Percentiles rank a stretch among this genome's conserved stretches.
Evolutionary conservation across 30 jellyfish, hydroid and myxozoan species (phyloP).

Genomic region (Aurelia sp.): DNA sequence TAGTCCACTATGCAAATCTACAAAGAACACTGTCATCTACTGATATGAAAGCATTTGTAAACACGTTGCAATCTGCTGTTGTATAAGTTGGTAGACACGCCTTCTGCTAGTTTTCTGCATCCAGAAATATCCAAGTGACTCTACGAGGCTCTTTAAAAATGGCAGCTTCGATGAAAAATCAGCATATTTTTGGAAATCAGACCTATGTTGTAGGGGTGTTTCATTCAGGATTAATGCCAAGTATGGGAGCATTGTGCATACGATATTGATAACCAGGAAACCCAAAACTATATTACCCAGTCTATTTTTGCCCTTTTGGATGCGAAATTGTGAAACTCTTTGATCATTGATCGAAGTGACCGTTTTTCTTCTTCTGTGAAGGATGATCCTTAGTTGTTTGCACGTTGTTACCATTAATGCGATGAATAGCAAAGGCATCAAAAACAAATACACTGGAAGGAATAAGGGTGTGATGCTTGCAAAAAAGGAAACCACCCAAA

Average conservation of each 20-base stretch:
- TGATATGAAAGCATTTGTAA: too few species aligned
- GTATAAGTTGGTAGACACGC: neutral
- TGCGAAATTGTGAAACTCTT: neutral
- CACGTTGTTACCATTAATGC: neutral
- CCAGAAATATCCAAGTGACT: neutral
- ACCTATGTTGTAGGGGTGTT: neutral
- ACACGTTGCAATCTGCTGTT: too few species aligned
- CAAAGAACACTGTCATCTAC: too few species aligned
- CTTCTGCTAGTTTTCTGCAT: neutral
- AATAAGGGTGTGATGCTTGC: neutral
- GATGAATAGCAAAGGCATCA: neutral
- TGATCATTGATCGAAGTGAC: neutral
- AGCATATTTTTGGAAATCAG: neutral
- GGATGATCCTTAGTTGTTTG: neutral
- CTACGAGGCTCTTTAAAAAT: slow-evolving; percentile 4
- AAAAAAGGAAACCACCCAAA: neutral
- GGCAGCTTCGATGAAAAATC: neutral
- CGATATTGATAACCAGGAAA: neutral
- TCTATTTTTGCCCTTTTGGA: neutral
- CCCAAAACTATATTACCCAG: neutral
- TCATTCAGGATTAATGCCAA: neutral
- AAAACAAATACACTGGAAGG: neutral
- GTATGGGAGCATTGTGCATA: neutral
- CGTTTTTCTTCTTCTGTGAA: neutral
- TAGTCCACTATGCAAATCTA: too few species aligned